These are phyloP conservation scores for Xenopus petersii DNA, from an alignment of 2,797 vertebrate genomes.

Conservation along the genomic window DNA sequence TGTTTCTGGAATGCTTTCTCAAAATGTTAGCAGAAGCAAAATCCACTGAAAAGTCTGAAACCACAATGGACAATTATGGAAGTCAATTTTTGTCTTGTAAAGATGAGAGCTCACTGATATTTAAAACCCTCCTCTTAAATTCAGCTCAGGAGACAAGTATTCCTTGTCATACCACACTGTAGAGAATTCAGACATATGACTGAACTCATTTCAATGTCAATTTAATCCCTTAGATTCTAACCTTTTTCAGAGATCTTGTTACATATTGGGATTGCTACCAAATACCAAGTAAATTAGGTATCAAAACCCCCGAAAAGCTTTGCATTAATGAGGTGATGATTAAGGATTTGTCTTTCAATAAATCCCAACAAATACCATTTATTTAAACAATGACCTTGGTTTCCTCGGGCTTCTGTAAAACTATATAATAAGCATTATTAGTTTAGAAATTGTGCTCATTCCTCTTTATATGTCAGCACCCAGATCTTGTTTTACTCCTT, in stretches of 20 bases:
- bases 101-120: constrained; percentile 7
- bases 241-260: constrained; percentile 5
- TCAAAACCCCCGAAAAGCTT: neutral
- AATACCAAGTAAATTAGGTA: constrained; percentile 8
- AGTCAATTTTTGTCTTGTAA: neutral
- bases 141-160: neutral
- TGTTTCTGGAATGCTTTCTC: neutral
- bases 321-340: constrained; percentile 17
- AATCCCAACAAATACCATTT: neutral
- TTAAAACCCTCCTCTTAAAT: constrained; percentile 6
- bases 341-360: constrained; percentile 7
- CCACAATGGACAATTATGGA: constrained; percentile 3
- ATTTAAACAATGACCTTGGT: neutral
- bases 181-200: constrained; percentile 14
- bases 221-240: constrained; percentile 19
- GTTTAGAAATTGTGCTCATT: constrained; percentile 1
- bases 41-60: neutral
- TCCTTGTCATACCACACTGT: neutral
- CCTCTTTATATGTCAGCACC: constrained; percentile 9
- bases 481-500: neutral
- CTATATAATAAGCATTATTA: neutral
- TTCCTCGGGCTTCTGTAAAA: neutral
- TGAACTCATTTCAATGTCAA: constrained; percentile 13
- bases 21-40: neutral
- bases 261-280: constrained; percentile 1